phyloP scores from a whole-genome alignment of 2,113 vertebrate species.

The Petrocephalus zakoni region DNA sequence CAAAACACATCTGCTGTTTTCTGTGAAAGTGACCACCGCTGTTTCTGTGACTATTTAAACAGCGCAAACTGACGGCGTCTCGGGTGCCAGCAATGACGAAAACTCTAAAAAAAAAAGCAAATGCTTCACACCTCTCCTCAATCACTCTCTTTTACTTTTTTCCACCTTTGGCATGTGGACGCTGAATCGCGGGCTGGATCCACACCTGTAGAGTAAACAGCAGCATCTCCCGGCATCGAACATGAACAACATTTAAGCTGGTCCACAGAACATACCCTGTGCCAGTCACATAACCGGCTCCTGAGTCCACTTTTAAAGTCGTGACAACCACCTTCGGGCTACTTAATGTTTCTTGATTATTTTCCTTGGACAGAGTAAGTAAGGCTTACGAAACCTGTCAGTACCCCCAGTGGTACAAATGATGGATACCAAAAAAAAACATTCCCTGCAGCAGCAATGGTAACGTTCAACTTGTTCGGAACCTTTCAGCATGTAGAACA shows the following conservation, averaged over 20 bases:
- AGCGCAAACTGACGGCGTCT: background rate
- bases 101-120: background rate
- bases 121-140: background rate
- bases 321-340: background rate
- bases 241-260: background rate
- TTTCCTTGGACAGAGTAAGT: background rate
- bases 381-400: background rate
- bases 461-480: background rate
- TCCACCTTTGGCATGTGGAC: background rate
- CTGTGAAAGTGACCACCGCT: background rate
- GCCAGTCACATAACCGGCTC: background rate
- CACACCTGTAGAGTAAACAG: background rate
- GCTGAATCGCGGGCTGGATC: background rate
- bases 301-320: background rate
- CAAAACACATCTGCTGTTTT: conserved; percentile 5
- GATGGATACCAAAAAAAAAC: background rate
- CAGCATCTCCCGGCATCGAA: background rate
- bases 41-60: background rate
- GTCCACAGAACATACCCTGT: background rate
- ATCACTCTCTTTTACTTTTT: background rate
- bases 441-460: background rate
- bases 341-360: background rate
- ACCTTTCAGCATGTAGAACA: background rate
- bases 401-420: background rate
- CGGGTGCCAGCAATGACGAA: background rate